Base-by-base conservation (phyloP, 2,113 vertebrate species). In the Podarcis raffonei region DNA sequence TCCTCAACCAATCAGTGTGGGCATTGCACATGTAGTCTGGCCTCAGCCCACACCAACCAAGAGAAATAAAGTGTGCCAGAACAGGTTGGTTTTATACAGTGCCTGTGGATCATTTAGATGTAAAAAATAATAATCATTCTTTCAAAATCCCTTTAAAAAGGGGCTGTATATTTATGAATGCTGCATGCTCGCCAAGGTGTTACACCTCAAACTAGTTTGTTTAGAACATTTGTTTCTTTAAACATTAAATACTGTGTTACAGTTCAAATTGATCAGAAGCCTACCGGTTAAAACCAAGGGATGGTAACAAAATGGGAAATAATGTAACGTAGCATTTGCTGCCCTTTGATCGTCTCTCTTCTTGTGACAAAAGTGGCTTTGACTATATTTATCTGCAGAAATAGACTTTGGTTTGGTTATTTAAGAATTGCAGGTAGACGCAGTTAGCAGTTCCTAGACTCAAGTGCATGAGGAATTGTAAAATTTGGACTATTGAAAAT, bases 11-110 rank as follows among this genome's bases (percentile, higher is more conserved):
- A 98, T 99, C 94, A 99, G 98, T 82, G 98, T 99, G 97, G 99
- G 99, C 95, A 99, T 99, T 90, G 98, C 99, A 95, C 99, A 99
- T 39, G 98, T 99, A 86, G 97, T 99, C 93, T 99, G 99, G 99
- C 98, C 98, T 82, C 99, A 99, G 95, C 98, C 97, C 91, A 96
- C 98, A 91, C 96, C 98, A 94, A 97, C 98, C 94, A 99, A 99
- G 96, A 98, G 98, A 96, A 98, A 97, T 92, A 99, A 98, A 95
- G 97, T 97, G 81, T 98, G 98, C 96, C 96, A 96, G 91, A 99
- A 98, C 97, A 99, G 99, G 99, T 99, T 72, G 72, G 97, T 97
- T 39, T 79, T 87, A 2, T 66, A 6, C 37, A 1, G 42, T 85
- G 76, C 48, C 83, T 92, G 2, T 81, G 37, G 81, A 84, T 86